Percentiles rank a stretch among this genome's conserved stretches.
Conservation (phyloP, 53 echinoderm and acorn worm genomes). For the Stichopus horrens region DNA sequence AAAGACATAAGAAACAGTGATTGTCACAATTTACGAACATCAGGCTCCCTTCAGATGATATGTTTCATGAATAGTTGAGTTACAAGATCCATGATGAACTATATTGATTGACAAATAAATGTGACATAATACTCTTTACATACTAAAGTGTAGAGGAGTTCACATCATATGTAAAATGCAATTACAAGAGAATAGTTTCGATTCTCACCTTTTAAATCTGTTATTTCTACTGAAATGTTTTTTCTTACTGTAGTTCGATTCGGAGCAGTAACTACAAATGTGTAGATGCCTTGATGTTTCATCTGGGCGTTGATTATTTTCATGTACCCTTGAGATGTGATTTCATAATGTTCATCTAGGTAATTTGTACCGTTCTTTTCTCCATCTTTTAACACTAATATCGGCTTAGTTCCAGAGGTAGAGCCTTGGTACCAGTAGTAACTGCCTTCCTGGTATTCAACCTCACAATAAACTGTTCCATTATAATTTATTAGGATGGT, state of each 20-base stretch:
- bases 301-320: background rate
- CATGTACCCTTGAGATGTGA: background rate
- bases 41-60: too few relatives aligned
- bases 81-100: too few relatives aligned
- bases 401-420: background rate
- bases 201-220: background rate
- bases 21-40: too few relatives aligned
- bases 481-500: background rate
- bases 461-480: background rate
- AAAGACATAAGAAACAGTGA: too few relatives aligned
- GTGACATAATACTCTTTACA: too few relatives aligned
- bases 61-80: too few relatives aligned
- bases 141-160: too few relatives aligned
- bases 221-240: background rate
- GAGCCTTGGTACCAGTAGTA: constrained; percentile 4
- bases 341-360: constrained; percentile 4
- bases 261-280: background rate
- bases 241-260: background rate
- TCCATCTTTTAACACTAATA: background rate
- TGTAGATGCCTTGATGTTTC: background rate
- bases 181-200: too few relatives aligned
- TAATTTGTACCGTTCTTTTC: background rate
- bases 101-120: too few relatives aligned
- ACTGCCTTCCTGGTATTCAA: background rate
- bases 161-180: too few relatives aligned